Percentiles rank a stretch among this genome's conserved stretches.
Conservation (phyloP, 35 echinoderm and acorn worm genomes). For the Anneissia japonica region DNA sequence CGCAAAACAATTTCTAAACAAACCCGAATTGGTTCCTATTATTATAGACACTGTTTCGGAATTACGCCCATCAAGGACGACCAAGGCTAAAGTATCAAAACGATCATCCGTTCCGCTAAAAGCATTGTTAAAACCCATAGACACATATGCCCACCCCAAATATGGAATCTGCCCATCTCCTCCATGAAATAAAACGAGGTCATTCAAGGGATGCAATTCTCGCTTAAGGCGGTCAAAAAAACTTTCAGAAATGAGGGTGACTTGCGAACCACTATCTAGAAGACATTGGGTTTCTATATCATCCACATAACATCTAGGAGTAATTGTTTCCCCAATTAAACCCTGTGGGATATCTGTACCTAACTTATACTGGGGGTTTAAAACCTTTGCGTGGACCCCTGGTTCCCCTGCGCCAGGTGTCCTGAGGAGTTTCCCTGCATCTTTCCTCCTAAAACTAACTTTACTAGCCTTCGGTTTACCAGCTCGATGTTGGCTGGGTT, state of each 20-base stretch:
- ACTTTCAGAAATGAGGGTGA: slow-evolving; percentile 39
- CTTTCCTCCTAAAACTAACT: slow-evolving; percentile 10
- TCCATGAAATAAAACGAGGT: slow-evolving; percentile 55
- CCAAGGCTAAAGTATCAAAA: slow-evolving; percentile 37
- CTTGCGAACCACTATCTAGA: slow-evolving; percentile 62
- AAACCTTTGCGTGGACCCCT: slow-evolving; percentile 7
- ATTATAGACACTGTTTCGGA: slow-evolving; percentile 2
- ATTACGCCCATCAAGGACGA: slow-evolving; percentile 44
- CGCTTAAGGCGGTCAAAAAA: slow-evolving; percentile 31
- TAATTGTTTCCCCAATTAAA: slow-evolving; percentile 34
- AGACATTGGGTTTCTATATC: not conserved
- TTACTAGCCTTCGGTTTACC: slow-evolving; percentile 39
- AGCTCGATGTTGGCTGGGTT: not conserved
- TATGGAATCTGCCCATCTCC: slow-evolving; percentile 56
- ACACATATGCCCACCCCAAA: slow-evolving; percentile 37
- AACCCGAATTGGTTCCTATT: slow-evolving; percentile 52
- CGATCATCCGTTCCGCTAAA: slow-evolving; percentile 23
- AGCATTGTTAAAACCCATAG: not conserved
- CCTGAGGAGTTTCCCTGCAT: slow-evolving; percentile 40
- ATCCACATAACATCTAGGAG: slow-evolving; percentile 21
- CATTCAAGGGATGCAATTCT: slow-evolving; percentile 34
- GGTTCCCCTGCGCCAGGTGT: slow-evolving; percentile 31
- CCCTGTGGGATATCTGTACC: slow-evolving; percentile 31
- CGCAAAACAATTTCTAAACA: slow-evolving; percentile 34
- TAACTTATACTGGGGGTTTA: not conserved